Base-by-base conservation (phyloP, 2,888 invertebrate species). In the Cheilosia urbana region DNA sequence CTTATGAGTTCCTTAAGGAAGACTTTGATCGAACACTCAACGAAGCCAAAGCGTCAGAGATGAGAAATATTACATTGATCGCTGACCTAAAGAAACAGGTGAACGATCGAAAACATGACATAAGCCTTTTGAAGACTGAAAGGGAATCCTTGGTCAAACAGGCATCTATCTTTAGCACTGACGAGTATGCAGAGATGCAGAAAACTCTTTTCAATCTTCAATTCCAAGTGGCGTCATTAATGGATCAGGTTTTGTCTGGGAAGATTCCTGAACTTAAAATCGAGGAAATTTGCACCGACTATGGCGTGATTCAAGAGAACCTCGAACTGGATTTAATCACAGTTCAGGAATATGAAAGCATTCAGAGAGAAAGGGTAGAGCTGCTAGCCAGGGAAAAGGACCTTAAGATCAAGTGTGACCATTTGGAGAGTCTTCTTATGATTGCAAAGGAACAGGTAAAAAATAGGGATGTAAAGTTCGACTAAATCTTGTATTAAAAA, bases 271-370 rank as follows among this genome's bases (percentile, higher is more conserved):
- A 83, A 5, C 34, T 90, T 0, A 88, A 89, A 72, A 76, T 90
- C 3, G 72, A 89, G 0, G 91, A 90, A 2, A 87, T 91, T 15
- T 90, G 90, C 45, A 80, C 87, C 1, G 90, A 91, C 17, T 91
- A 91, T 87, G 91, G 91, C 4, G 89, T 92, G 4, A 90, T 92
- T 49, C 85, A 87, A 34, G 91, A 92, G 9, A 91, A 91, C 77
- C 87, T 91, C 34, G 89, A 91, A 75, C 55, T 92, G 40, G 89
- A 90, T 40, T 91, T 89, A 57, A 87, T 92, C 42, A 91, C 93
- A 0, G 88, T 88, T 0, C 85, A 88, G 15, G 91, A 92, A 85
- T 91, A 89, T 79, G 89, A 90, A 42, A 65, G 88, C 9, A 88
- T 91, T 65, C 88, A 89, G 5, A 76, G 79, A 24, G 87, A 89